Evolutionary conservation across 2,113 vertebrate species (phyloP).

Genomic region (Chroicocephalus ridibundus): DNA sequence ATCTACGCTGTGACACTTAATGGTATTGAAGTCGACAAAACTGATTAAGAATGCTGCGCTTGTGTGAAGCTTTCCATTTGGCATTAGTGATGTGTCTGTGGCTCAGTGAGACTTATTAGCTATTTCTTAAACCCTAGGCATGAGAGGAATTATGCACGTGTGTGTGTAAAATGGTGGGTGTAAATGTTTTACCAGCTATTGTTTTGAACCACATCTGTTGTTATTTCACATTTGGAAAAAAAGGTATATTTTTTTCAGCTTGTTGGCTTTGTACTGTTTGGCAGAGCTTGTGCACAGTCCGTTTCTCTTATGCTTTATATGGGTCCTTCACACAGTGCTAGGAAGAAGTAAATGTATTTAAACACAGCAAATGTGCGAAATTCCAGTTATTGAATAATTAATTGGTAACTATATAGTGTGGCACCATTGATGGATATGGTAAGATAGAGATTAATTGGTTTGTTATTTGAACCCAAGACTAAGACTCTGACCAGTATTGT

Average conservation of each 20-base stretch:
- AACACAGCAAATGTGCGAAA: background rate
- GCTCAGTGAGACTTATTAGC: background rate
- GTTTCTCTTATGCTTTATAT: background rate
- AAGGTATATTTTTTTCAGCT: background rate
- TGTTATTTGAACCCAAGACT: background rate
- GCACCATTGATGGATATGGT: background rate
- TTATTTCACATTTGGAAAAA: background rate
- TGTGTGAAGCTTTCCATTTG: background rate
- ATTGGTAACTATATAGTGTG: background rate
- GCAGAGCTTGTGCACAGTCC: background rate
- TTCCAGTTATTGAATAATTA: background rate
- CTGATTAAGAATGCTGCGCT: background rate
- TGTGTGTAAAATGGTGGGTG: background rate
- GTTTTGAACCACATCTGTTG: background rate
- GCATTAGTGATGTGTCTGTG: background rate
- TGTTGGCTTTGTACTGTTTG: background rate
- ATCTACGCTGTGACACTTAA: background rate
- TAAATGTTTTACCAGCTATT: slow-evolving; percentile 1
- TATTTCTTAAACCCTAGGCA: background rate
- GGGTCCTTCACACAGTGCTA: background rate
- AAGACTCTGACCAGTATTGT: background rate
- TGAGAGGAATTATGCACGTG: background rate
- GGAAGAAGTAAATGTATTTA: background rate
- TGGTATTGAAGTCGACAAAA: background rate
- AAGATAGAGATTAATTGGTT: background rate